Conservation (phyloP, 2,888 invertebrate species). For the Napeogenes inachia region DNA sequence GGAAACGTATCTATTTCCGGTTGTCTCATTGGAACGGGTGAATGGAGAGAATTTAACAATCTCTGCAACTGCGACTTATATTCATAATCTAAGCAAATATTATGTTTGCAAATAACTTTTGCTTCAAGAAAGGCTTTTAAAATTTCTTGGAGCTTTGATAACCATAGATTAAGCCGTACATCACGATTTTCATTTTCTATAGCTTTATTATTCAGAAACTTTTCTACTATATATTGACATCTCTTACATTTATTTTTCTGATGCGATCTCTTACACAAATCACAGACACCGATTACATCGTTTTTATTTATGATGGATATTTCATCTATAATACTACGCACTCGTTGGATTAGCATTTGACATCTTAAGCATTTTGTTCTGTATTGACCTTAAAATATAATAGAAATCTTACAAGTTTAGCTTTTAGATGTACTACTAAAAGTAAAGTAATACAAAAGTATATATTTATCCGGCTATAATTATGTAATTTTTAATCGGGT, state of each 20-base stretch:
- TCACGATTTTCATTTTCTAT: conserved; percentile 31
- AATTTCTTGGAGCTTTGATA: conserved; percentile 38
- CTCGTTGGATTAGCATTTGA: conserved; percentile 37
- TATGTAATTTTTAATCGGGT: too few species aligned
- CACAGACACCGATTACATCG: conserved; percentile 40
- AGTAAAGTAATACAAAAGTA: too few species aligned
- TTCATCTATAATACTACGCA: conserved; percentile 42
- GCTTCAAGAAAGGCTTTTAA: conserved; percentile 36
- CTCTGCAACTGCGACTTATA: conserved; percentile 12
- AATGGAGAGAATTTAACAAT: conserved; percentile 20
- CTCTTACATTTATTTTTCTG: conserved; percentile 40
- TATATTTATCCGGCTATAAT: too few species aligned
- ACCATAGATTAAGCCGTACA: conserved; percentile 36
- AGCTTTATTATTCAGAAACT: conserved; percentile 34
- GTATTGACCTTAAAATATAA: conserved; percentile 36
- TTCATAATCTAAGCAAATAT: conserved; percentile 21
- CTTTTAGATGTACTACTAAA: too few species aligned
- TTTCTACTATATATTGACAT: conserved; percentile 41
- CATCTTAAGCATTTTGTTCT: conserved; percentile 43
- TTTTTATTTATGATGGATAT: conserved; percentile 39
- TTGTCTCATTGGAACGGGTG: conserved; percentile 30
- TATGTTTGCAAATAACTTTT: conserved; percentile 35
- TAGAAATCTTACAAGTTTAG: too few species aligned
- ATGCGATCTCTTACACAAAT: conserved; percentile 40
- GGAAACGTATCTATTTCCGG: conserved; percentile 23